Conservation (phyloP, 2,113 vertebrate species). For the Myrmophylax atrothorax region DNA sequence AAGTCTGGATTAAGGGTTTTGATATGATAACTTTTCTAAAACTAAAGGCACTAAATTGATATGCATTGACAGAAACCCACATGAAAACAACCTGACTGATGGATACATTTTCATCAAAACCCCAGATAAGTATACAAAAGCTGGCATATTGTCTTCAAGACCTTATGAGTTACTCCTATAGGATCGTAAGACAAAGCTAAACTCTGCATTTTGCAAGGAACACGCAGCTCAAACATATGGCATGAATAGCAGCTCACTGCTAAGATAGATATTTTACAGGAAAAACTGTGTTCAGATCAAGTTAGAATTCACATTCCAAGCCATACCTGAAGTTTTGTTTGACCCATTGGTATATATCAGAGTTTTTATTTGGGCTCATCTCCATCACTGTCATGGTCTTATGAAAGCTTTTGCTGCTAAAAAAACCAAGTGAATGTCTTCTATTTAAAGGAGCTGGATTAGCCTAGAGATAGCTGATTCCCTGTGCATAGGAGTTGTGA, state of each 20-base stretch:
- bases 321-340: not conserved
- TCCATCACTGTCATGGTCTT: not conserved
- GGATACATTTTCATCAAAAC: not conserved
- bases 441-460: not conserved
- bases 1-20: not conserved
- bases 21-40: not conserved
- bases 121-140: not conserved
- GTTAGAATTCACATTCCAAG: not conserved
- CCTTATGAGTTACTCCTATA: not conserved
- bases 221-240: not conserved
- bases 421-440: not conserved
- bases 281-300: not conserved
- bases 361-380: not conserved
- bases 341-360: not conserved
- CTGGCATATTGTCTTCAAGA: not conserved
- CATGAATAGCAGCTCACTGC: not conserved
- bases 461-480: not conserved
- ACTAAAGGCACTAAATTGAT: not conserved
- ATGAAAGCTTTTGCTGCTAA: not conserved
- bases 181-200: not conserved
- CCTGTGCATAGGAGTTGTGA: not conserved
- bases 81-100: not conserved
- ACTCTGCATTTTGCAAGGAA: not conserved
- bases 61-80: not conserved
- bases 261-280: not conserved